Percentiles rank a stretch among this genome's conserved stretches.
Conservation (phyloP, 2,797 vertebrate species). For the Artibeus jamaicensis region DNA sequence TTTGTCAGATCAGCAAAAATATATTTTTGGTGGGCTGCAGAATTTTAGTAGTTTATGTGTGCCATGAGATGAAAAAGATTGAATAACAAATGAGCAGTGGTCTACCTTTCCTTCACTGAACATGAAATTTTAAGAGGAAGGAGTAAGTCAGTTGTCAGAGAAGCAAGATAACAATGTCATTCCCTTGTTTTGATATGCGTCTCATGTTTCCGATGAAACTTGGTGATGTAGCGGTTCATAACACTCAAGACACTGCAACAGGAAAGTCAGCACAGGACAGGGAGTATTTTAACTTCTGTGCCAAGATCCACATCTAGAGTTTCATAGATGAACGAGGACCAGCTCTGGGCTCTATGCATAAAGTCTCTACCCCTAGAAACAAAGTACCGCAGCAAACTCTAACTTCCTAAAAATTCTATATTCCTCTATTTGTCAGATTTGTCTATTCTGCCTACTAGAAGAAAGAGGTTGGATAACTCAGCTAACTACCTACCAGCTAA, state of each 20-base stretch:
- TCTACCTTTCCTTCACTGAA: not conserved
- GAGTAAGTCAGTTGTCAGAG: not conserved
- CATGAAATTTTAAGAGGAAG: not conserved
- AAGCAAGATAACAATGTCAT: not conserved
- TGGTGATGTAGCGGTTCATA: rapidly evolving
- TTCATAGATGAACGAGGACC: not conserved
- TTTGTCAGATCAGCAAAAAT: too few species aligned
- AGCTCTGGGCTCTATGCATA: not conserved
- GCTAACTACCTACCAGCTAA: not conserved
- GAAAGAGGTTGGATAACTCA: not conserved
- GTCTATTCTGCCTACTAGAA: not conserved
- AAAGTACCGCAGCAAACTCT: not conserved
- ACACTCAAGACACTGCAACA: not conserved
- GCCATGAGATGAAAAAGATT: not conserved
- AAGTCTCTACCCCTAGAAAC: not conserved
- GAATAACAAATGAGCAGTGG: not conserved
- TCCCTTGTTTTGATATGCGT: not conserved
- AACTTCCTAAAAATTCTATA: not conserved
- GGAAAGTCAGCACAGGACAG: not conserved
- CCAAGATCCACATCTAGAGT: not conserved
- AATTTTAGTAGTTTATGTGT: not conserved
- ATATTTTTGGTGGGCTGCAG: too few species aligned
- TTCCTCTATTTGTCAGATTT: not conserved
- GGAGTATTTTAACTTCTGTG: not conserved
- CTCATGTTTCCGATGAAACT: not conserved